Evolutionary conservation across 2,113 vertebrate species (phyloP), one percentile per base, ranked within the genome.

Genomic region (Chaenogobius annularis): DNA sequence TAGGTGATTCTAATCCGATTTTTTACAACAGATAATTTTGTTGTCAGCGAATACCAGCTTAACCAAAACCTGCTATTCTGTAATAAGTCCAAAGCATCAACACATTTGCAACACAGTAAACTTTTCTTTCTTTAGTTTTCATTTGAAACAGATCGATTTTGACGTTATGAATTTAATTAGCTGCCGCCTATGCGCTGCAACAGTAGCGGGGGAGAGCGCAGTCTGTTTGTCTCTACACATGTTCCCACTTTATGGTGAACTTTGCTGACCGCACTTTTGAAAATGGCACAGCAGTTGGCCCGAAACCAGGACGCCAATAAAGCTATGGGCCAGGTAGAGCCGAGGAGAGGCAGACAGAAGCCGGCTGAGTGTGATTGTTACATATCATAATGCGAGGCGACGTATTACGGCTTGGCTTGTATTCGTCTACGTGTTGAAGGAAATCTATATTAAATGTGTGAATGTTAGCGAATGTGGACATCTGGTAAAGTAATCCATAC

Each of bases 181-280:
- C 63, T 15, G 47, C 35, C 1, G 64, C 68, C 75, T 71, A 79
- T 66, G 70, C 74, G 77, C 44, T 74, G 77, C 74, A 77, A 69
- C 68, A 56, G 86, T 80, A 86, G 83, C 75, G 48, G 75, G 55
- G 56, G 52, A 72, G 75, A 15, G 5, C 1, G 37, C 55, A 17
- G 48, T 46, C 68, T 80, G 74, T 81, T 88, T 85, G 86, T 85
- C 80, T 64, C 74, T 83, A 83, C 88, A 88, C 83, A 74, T 87
- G 85, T 81, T 87, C 72, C 70, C 69, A 81, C 74, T 85, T 88
- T 87, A 72, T 75, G 20, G 76, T 80, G 85, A 90, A 83, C 81
- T 87, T 70, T 31, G 23, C 63, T 82, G 78, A 83, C 87, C 65
- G 64, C 73, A 66, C 47, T 73, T 58, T 72, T 69, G 22, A 75